Percentiles rank a stretch among this genome's conserved stretches.
phyloP scores from a whole-genome alignment of 2,113 vertebrate species.

The Sinocyclocheilus anshuiensis region DNA sequence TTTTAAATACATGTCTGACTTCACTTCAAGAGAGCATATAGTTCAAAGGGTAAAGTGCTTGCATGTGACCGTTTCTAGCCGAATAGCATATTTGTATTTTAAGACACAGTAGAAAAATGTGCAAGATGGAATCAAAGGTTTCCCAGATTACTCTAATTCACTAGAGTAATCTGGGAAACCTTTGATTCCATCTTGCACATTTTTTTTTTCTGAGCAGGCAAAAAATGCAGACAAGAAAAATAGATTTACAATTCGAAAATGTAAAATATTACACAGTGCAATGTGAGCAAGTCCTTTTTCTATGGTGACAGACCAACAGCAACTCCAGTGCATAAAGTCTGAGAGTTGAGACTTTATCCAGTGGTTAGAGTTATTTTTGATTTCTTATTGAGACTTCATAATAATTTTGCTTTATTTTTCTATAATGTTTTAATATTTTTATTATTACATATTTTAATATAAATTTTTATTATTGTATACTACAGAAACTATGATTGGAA shows the following conservation, averaged over 20 bases:
- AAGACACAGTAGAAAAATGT: background rate
- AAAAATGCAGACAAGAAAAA: background rate
- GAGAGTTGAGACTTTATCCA: background rate
- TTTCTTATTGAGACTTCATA: background rate
- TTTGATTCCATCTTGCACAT: background rate
- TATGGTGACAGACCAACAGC: background rate
- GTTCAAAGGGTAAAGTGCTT: slow-evolving; percentile 16
- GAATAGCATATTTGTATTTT: background rate
- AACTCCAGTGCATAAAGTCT: background rate
- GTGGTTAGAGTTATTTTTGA: background rate
- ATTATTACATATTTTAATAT: background rate
- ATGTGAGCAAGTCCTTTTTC: background rate
- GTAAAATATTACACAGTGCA: background rate
- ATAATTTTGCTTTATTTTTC: background rate
- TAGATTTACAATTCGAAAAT: background rate
- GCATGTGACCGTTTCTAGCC: slow-evolving; percentile 11
- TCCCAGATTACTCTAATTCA: too few relatives aligned
- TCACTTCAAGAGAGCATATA: background rate
- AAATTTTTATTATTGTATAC: background rate
- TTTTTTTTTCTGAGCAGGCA: background rate
- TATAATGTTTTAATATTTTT: background rate
- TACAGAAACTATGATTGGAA: background rate
- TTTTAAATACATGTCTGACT: slow-evolving; percentile 34
- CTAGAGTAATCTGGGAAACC: background rate
- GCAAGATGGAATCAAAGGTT: too few relatives aligned